A percentile compares a stretch with the other conserved stretches of the same genome.
phyloP scores from a whole-genome alignment of 2,113 vertebrate species.

The Phoenicopterus ruber region DNA sequence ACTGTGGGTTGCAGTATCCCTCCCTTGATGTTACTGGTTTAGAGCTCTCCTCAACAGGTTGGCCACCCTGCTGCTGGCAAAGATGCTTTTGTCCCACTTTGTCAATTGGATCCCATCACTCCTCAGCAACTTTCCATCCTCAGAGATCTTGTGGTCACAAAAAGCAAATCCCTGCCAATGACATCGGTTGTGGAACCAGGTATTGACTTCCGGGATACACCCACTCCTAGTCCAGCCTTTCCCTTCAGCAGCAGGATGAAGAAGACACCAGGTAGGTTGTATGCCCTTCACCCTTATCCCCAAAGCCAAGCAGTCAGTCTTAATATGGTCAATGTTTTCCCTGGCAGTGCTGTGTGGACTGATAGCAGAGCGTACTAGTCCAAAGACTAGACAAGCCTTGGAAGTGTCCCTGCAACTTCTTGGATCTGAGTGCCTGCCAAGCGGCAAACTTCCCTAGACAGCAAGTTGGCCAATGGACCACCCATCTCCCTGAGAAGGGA shows the following conservation, averaged over 20 bases:
- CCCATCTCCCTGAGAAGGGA: not conserved
- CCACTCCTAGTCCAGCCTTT: not conserved
- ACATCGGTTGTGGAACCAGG: not conserved
- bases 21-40: not conserved
- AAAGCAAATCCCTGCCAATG: not conserved
- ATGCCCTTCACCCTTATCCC: not conserved
- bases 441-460: not conserved
- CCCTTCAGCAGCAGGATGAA: not conserved
- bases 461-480: not conserved
- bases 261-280: not conserved
- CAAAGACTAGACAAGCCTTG: not conserved
- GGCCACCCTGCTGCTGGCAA: not conserved
- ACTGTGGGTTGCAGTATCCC: not conserved
- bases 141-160: not conserved
- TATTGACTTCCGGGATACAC: not conserved
- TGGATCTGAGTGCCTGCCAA: not conserved
- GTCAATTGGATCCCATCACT: not conserved
- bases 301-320: not conserved
- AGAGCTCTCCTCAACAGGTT: not conserved
- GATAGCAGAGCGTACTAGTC: not conserved
- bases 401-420: not conserved
- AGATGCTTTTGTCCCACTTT: not conserved
- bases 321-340: not conserved
- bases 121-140: not conserved
- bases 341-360: not conserved